These are phyloP conservation scores for Megaptera novaeangliae DNA, from an alignment of 2,113 vertebrate genomes.

Conservation along the genomic window DNA sequence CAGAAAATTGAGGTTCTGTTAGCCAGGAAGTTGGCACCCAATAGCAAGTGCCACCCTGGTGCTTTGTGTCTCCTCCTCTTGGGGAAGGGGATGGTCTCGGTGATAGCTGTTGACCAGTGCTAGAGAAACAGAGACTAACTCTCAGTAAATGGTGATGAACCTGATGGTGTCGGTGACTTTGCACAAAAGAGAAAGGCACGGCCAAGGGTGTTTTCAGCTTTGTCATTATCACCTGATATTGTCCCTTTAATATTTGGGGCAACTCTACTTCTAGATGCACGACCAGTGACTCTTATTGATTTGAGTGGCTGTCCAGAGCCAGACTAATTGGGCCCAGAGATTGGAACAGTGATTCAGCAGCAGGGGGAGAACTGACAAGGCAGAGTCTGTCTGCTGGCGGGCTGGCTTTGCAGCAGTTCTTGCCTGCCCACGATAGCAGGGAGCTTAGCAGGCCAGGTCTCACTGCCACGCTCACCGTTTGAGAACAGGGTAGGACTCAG, in stretches of 20 bases:
- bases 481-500: neutral
- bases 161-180: conserved; percentile 55
- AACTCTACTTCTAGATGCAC: conserved; percentile 57
- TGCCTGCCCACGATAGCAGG: neutral
- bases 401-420: neutral
- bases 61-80: neutral
- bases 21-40: neutral
- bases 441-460: neutral
- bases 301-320: conserved; percentile 55
- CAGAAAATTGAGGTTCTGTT: neutral
- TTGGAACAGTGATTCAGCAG: conserved; percentile 66
- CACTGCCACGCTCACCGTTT: neutral
- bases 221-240: conserved; percentile 64
- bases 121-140: neutral
- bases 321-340: conserved; percentile 67
- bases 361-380: conserved; percentile 24
- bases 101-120: neutral
- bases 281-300: conserved; percentile 70
- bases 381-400: neutral
- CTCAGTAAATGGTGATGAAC: neutral
- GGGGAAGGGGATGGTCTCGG: neutral
- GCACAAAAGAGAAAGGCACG: conserved; percentile 51
- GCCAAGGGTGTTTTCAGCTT: conserved; percentile 49
- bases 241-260: conserved; percentile 54
- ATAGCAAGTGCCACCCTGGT: neutral